Evolutionary conservation across 2,888 invertebrate species (phyloP), one percentile per base, ranked within the genome.

Genomic region (Andrena bucephala): DNA sequence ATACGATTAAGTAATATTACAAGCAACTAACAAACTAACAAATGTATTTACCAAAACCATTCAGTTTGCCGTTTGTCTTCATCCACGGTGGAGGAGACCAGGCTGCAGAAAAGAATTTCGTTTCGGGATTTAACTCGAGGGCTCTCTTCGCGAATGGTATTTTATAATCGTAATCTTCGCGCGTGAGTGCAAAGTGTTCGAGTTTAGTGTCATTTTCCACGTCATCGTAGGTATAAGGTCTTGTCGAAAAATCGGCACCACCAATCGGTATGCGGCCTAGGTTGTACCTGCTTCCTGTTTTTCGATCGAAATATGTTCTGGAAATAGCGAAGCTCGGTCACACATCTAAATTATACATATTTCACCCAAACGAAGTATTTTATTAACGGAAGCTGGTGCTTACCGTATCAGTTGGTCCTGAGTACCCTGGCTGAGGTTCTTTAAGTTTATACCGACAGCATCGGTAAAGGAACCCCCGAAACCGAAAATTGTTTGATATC

Each of bases 401-500:
- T 78, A 83, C 76, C 72, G 54, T 2, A 97, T 89, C 4, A 97
- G 91, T 59, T 94, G 91, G 3, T 95, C 91, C 91, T 95, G 95
- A 1, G 95, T 91, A 83, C 95, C 93, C 0, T 94, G 90, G 2
- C 96, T 95, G 90, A 96, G 98, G 16, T 94, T 95, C 5, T 95
- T 94, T 91, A 97, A 96, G 92, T 97, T 97, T 24, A 97, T 96
- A 0, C 96, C 96, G 2, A 95, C 94, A 2, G 94, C 59, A 74
- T 96, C 97, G 0, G 98, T 98, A 81, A 98, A 97, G 0, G 98
- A 97, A 0, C 97, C 98, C 0, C 98, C 98, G 92, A 98, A 98
- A 0, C 98, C 98, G 81, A 96, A 93, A 20, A 98, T 96, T 7
- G 7, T 69, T 75, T 85, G 85, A 36, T 81, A 82, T 3, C 20